Evolutionary conservation across 2,888 invertebrate species (phyloP), one percentile per base, ranked within the genome.

Genomic region (Pandemis cinnamomeana): DNA sequence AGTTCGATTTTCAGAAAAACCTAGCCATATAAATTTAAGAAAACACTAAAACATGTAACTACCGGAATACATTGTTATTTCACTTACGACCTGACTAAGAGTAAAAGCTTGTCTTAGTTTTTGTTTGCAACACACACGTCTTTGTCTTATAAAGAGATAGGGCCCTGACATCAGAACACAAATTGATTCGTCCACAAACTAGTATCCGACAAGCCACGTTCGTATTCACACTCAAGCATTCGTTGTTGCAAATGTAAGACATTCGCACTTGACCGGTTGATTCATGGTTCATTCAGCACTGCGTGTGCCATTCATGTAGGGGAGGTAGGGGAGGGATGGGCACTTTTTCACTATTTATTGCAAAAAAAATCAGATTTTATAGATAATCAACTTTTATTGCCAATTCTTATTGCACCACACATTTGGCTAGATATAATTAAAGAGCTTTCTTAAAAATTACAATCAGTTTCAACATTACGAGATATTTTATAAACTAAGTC

Each of bases 261-360:
- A 70, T 73, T 71, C 69, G 69, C 71, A 58, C 67, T 68, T 70
- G 70, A 53, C 73, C 74, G 71, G 64, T 61, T 73, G 73, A 73
- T 73, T 70, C 74, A 74, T 74, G 74, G 67, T 62, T 71, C 74
- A 67, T 74, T 74, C 74, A 71, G 61, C 44, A 7, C 20, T 58
- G 58, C 58, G 58, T 70, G 70, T 66, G 73, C 73, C 73, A 70
- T 73, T 74, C 71, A 74, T 74, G 74, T 71, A n/a, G n/a, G n/a
- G n/a, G n/a, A n/a, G n/a, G n/a, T n/a, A n/a, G n/a, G n/a, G n/a
- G n/a, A n/a, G n/a, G n/a, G n/a, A n/a, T n/a, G n/a, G n/a, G n/a
- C n/a, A n/a, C n/a, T n/a, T n/a, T n/a, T n/a, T n/a, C n/a, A n/a
- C n/a, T n/a, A n/a, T n/a, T n/a, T n/a, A n/a, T n/a, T n/a, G n/a